Conservation (phyloP, 1,140 invertebrate species). For the Penaeus chinensis region DNA sequence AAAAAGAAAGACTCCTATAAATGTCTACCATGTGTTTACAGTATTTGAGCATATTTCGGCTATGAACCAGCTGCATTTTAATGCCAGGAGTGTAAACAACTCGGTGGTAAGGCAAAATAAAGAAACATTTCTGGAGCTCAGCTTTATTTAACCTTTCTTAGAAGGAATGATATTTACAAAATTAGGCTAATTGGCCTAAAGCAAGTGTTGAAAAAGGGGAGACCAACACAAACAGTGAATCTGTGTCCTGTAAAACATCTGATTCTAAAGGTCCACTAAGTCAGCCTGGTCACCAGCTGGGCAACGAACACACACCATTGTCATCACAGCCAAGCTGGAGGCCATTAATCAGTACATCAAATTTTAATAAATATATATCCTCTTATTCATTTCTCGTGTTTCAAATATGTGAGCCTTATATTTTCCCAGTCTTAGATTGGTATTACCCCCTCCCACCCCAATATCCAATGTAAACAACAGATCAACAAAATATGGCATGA, state of each 20-base stretch:
- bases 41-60: too few relatives aligned
- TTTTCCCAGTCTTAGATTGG: slow-evolving; percentile 20
- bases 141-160: slow-evolving; percentile 61
- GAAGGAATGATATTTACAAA: slow-evolving; percentile 61
- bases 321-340: slow-evolving; percentile 35
- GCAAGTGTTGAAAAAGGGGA: slow-evolving; percentile 59
- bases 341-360: slow-evolving; percentile 21
- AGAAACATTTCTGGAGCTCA: slow-evolving; percentile 51
- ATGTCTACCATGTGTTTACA: too few relatives aligned
- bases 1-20: too few relatives aligned
- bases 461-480: slow-evolving; percentile 26
- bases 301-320: slow-evolving; percentile 24
- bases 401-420: slow-evolving; percentile 40
- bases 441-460: slow-evolving; percentile 20
- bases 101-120: not conserved
- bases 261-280: slow-evolving; percentile 29
- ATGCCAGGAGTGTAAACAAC: not conserved
- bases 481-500: slow-evolving; percentile 27
- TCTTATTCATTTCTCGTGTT: slow-evolving; percentile 41
- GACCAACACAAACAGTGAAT: slow-evolving; percentile 59
- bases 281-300: slow-evolving; percentile 33
- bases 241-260: slow-evolving; percentile 38
- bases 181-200: slow-evolving; percentile 61
- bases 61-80: not conserved
- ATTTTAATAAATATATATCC: slow-evolving; percentile 18